These are phyloP conservation scores for Sphaerophoria rueppellii DNA, from an alignment of 2,888 invertebrate species.

Conservation along the genomic window DNA sequence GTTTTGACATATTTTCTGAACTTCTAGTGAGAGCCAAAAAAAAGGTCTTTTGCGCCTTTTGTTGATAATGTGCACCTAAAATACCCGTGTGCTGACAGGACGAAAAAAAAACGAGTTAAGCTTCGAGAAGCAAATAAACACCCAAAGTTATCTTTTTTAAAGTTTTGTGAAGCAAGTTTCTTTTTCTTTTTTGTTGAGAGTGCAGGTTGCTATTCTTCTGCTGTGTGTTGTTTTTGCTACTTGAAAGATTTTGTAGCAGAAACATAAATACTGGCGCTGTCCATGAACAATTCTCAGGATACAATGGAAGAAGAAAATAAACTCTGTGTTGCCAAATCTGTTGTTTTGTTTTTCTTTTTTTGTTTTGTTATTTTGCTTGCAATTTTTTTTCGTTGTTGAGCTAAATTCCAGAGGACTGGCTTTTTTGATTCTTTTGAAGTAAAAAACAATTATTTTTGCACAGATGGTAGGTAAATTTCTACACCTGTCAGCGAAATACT, in stretches of 20 bases:
- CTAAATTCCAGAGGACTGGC: constrained; percentile 9
- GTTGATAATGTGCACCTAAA: constrained; percentile 62
- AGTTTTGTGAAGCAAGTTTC: constrained; percentile 24
- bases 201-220: not conserved
- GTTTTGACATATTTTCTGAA: constrained; percentile 18
- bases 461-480: constrained; percentile 60
- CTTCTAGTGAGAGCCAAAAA: constrained; percentile 11
- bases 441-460: constrained; percentile 63
- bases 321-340: constrained; percentile 8
- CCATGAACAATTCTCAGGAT: constrained; percentile 46
- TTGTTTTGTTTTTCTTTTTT: not conserved
- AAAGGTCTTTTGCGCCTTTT: constrained; percentile 57
- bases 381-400: not conserved
- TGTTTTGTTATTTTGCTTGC: constrained; percentile 4
- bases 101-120: constrained; percentile 21
- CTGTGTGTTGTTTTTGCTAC: not conserved
- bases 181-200: constrained; percentile 5
- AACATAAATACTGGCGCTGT: constrained; percentile 57
- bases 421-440: constrained; percentile 17
- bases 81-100: constrained; percentile 55
- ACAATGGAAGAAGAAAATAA: constrained; percentile 40
- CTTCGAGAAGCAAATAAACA: constrained; percentile 35
- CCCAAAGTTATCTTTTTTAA: constrained; percentile 37
- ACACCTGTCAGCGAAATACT: constrained; percentile 67
- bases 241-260: constrained; percentile 39